Evolutionary conservation across 2,113 vertebrate species (phyloP).

Genomic region (Anseranas semipalmata): DNA sequence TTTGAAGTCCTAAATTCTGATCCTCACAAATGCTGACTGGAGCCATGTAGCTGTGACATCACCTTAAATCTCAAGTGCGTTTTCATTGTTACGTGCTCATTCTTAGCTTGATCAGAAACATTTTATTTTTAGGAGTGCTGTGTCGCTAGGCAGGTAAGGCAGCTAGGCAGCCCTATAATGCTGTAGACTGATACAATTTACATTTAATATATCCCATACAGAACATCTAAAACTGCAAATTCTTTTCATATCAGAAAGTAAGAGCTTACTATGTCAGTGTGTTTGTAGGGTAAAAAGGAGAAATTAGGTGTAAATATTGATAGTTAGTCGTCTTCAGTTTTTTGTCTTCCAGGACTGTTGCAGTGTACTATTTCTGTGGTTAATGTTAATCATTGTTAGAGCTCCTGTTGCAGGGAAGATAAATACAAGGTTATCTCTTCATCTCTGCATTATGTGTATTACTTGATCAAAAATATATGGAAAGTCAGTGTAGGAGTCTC

Average conservation of each 20-base stretch:
- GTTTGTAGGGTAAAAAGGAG: not conserved
- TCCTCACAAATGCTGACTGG: slow-evolving; percentile 35
- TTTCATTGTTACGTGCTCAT: not conserved
- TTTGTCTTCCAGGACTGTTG: not conserved
- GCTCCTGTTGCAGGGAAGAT: not conserved
- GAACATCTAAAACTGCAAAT: not conserved
- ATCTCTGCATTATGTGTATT: not conserved
- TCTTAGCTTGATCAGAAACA: not conserved
- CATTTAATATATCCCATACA: not conserved
- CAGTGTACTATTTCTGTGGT: not conserved
- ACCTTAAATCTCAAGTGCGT: not conserved
- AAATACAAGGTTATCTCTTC: not conserved
- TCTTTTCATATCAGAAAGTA: not conserved
- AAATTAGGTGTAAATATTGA: not conserved
- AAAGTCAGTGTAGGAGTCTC: not conserved
- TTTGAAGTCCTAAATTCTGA: slow-evolving; percentile 39
- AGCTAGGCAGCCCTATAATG: not conserved
- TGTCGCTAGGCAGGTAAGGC: not conserved
- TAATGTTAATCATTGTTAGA: not conserved
- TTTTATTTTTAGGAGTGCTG: slow-evolving; percentile 1
- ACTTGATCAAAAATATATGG: not conserved
- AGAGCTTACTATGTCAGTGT: not conserved
- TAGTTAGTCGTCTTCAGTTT: not conserved
- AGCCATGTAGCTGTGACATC: not conserved
- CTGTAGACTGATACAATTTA: not conserved